Conservation (phyloP, 2,797 vertebrate genomes). For the Phyllotis vaccarum region DNA sequence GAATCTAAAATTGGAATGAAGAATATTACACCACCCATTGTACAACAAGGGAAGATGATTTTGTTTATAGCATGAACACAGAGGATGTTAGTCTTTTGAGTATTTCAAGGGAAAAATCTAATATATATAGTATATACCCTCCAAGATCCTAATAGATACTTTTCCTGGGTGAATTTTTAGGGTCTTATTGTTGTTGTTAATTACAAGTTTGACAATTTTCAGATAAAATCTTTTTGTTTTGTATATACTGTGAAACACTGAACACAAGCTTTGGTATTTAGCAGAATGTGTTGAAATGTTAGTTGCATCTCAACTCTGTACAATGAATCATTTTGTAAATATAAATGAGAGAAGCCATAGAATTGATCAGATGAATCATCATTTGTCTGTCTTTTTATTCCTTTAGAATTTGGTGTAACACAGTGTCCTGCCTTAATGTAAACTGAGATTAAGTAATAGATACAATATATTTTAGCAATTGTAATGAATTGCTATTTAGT, state of each 20-base stretch:
- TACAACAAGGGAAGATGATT: not conserved
- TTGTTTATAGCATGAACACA: not conserved
- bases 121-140: not conserved
- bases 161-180: not conserved
- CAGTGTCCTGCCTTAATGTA: too few species aligned
- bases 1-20: not conserved
- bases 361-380: not conserved
- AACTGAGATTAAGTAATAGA: not conserved
- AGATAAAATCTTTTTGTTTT: not conserved
- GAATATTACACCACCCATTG: not conserved
- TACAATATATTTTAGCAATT: not conserved
- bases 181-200: not conserved
- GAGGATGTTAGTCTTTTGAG: not conserved
- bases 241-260: not conserved
- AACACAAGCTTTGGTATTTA: not conserved
- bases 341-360: not conserved
- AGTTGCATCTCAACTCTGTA: not conserved
- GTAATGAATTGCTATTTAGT: not conserved
- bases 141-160: not conserved
- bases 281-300: not conserved
- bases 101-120: not conserved
- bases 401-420: too few species aligned
- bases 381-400: not conserved
- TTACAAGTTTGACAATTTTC: not conserved
- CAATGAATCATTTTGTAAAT: not conserved